Evolutionary conservation across 2,113 vertebrate species (phyloP).

Genomic region (Brachionichthys hirsutus): DNA sequence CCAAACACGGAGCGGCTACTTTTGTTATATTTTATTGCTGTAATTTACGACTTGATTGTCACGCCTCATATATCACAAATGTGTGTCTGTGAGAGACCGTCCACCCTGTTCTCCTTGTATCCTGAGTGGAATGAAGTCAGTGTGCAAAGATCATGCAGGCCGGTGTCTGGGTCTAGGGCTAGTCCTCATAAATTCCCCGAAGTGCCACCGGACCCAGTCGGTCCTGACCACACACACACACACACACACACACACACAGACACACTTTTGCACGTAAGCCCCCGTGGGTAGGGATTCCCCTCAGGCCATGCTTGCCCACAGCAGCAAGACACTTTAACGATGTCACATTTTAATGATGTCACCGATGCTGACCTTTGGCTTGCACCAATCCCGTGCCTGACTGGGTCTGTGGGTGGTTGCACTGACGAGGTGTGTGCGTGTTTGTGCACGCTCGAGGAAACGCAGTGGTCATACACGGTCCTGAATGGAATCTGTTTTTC

Average conservation of each 20-base stretch:
- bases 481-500: slow-evolving; percentile 3
- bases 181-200: slow-evolving; percentile 51
- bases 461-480: slow-evolving; percentile 5
- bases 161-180: slow-evolving; percentile 35
- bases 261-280: slow-evolving; percentile 6
- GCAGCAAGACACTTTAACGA: slow-evolving; percentile 65
- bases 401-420: slow-evolving; percentile 41
- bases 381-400: slow-evolving; percentile 64
- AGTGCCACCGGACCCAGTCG: slow-evolving; percentile 36
- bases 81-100: slow-evolving; percentile 14
- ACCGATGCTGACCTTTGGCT: slow-evolving; percentile 64
- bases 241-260: slow-evolving; percentile 18
- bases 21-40: slow-evolving; percentile 65
- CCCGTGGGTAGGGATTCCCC: slow-evolving; percentile 45
- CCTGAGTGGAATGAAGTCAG: slow-evolving; percentile 55
- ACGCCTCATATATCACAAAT: slow-evolving; percentile 55
- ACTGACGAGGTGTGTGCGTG: slow-evolving; percentile 14
- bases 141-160: slow-evolving; percentile 40
- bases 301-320: slow-evolving; percentile 46
- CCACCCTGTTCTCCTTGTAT: slow-evolving; percentile 12
- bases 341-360: slow-evolving; percentile 76
- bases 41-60: slow-evolving; percentile 64
- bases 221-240: slow-evolving; percentile 55
- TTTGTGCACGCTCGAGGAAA: not conserved
- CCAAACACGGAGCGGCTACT: slow-evolving; percentile 35